A percentile compares a stretch with the other conserved stretches of the same genome.
phyloP scores from a whole-genome alignment of 2,113 vertebrate genomes.

The Marmota monax region DNA sequence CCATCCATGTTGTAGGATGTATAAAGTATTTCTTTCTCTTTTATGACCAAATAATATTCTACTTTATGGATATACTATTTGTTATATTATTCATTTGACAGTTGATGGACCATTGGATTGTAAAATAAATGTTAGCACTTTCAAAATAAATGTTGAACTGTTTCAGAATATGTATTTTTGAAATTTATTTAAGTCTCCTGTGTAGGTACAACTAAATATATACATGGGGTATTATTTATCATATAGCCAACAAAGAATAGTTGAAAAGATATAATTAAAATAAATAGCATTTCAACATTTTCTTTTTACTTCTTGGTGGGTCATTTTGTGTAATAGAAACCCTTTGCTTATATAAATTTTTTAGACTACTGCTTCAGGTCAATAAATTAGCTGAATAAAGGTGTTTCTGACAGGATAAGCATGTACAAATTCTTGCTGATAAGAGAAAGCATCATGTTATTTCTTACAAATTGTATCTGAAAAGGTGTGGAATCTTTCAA shows the following conservation, averaged over 20 bases:
- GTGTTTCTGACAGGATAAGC: neutral
- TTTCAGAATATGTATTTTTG: neutral
- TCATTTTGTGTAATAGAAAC: slow-evolving; percentile 16
- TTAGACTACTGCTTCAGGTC: neutral
- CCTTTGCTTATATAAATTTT: neutral
- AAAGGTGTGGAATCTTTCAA: slow-evolving; percentile 13
- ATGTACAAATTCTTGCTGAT: neutral
- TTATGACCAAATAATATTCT: slow-evolving; percentile 7
- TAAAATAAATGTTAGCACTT: slow-evolving; percentile 59
- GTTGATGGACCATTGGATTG: neutral
- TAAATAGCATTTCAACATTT: slow-evolving; percentile 22
- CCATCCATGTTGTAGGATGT: neutral
- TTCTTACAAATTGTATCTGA: slow-evolving; percentile 30
- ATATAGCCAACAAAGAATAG: neutral
- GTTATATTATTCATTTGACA: slow-evolving; percentile 38
- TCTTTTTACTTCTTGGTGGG: neutral
- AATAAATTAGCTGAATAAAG: slow-evolving; percentile 1
- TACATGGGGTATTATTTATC: neutral
- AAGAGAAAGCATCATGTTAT: neutral
- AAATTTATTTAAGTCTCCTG: slow-evolving; percentile 23
- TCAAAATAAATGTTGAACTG: neutral
- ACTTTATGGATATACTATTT: neutral
- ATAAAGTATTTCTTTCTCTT: slow-evolving; percentile 10
- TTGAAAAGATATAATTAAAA: slow-evolving; percentile 5
- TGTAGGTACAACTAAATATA: neutral